These are phyloP conservation scores for Hirtodrosophila alboralis DNA, from an alignment of 2,888 invertebrate genomes.

Conservation along the genomic window DNA sequence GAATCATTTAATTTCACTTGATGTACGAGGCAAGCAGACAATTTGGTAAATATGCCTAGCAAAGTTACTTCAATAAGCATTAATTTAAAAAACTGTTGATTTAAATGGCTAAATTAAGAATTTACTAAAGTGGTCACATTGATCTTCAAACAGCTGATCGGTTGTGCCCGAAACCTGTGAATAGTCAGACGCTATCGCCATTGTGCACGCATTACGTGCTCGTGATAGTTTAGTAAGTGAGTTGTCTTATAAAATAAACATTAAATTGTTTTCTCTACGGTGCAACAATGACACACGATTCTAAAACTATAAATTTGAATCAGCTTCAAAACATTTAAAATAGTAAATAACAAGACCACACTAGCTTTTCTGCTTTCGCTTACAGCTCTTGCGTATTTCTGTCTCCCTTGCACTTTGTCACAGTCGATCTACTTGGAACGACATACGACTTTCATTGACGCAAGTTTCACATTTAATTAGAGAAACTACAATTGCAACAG, in stretches of 20 bases:
- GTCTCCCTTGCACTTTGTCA: conserved; percentile 34
- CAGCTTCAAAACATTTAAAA: neutral
- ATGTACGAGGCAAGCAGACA: too few relatives aligned
- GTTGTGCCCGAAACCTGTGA: conserved; percentile 34
- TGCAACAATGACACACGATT: neutral
- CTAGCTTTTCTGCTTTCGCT: conserved; percentile 38
- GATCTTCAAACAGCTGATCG: conserved; percentile 36
- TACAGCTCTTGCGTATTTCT: conserved; percentile 4
- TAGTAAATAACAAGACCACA: conserved; percentile 12
- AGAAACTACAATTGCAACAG: conserved; percentile 36
- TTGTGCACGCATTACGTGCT: conserved; percentile 50
- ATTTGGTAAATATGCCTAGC: too few relatives aligned
- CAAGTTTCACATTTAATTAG: conserved; percentile 60
- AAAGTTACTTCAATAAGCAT: too few relatives aligned
- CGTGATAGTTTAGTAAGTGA: conserved; percentile 37
- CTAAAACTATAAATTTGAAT: neutral
- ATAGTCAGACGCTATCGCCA: conserved; percentile 54
- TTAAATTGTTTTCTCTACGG: neutral
- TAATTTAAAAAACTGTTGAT: too few relatives aligned
- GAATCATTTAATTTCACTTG: too few relatives aligned
- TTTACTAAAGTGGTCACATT: conserved; percentile 24
- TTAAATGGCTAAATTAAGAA: too few relatives aligned
- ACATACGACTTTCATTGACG: conserved; percentile 47
- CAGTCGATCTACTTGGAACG: conserved; percentile 32
- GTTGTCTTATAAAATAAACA: conserved; percentile 5